Evolutionary conservation across 2,797 vertebrate species (phyloP), one percentile per base, ranked within the genome.

Genomic region (Thalassophryne amazonica): DNA sequence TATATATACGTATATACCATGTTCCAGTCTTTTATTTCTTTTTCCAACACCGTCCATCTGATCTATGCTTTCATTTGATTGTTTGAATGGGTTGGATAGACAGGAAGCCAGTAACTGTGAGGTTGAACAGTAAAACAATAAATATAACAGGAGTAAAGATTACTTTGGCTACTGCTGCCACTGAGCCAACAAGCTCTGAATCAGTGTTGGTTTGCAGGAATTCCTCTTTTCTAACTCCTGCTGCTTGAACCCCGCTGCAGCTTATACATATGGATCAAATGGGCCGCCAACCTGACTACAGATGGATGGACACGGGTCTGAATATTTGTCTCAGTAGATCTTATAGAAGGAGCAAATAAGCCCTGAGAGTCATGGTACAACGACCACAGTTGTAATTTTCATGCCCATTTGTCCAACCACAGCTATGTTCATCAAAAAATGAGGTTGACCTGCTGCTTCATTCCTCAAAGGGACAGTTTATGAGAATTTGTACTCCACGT

Each of bases 121-220:
- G 38, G 51, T 45, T 59, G 17, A 60, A 25, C 15, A 35, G 32
- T 68, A 45, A 53, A 73, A 76, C 48, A 72, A 69, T 69, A 68
- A 80, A 80, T 62, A 58, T 36, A 70, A 59, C 27, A 21, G 17
- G 56, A 45, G 37, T 37, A 49, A 34, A 36, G 27, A 65, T 65
- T 60, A 46, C 52, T 71, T 71, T 76, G 76, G 64, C 64, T 42
- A 10, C 51, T 1, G 5, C 24, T 35, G 56, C 59, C 12, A 15
- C 54, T 77, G 51, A 70, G 59, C 51, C 28, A 51, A 73, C 47
- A 62, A 63, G 31, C 36, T 43, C 17, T 1, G 1, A 67, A 17
- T 48, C 64, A 57, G 47, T 3, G 17, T 31, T 4, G 21, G 36
- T 61, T 60, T 25, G 21, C 18, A 60, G 46, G 51, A 77, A 45